These are phyloP conservation scores for Aphelenchoides bicaudatus DNA, from an alignment of 2,888 invertebrate species.

Conservation along the genomic window DNA sequence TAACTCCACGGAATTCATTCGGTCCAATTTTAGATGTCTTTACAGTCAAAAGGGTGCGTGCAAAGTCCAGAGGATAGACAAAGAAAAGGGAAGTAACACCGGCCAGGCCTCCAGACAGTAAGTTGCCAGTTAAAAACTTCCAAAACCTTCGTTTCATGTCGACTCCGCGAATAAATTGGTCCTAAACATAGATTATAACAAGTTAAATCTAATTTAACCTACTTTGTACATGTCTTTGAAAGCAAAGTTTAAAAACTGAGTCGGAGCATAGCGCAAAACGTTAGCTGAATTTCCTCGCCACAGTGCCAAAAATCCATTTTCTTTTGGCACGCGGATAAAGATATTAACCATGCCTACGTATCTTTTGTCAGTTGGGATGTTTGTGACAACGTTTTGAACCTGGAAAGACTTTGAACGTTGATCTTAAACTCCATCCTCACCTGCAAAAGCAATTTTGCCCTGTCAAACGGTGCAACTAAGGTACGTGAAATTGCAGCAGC, in stretches of 20 bases:
- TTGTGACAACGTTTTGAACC: slow-evolving; percentile 57
- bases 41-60: slow-evolving; percentile 80
- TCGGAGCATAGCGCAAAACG: slow-evolving; percentile 74
- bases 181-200: neutral
- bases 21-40: slow-evolving; percentile 80
- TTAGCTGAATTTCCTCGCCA: slow-evolving; percentile 63
- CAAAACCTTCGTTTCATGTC: slow-evolving; percentile 85
- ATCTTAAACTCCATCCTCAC: slow-evolving; percentile 60
- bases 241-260: slow-evolving; percentile 88
- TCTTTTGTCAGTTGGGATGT: slow-evolving; percentile 54
- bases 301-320: slow-evolving; percentile 62
- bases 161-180: slow-evolving; percentile 19
- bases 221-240: slow-evolving; percentile 70
- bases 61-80: slow-evolving; percentile 90
- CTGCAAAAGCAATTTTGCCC: slow-evolving; percentile 82
- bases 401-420: slow-evolving; percentile 26
- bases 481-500: slow-evolving; percentile 86
- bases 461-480: slow-evolving; percentile 87
- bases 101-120: slow-evolving; percentile 87
- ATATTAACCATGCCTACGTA: slow-evolving; percentile 60
- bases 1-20: slow-evolving; percentile 84
- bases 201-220: slow-evolving; percentile 39
- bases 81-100: slow-evolving; percentile 89
- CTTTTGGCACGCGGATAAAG: slow-evolving; percentile 54
- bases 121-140: slow-evolving; percentile 68